These are phyloP conservation scores for Poecilobothrus nobilitatus DNA, from an alignment of 2,888 invertebrate species.

Conservation along the genomic window DNA sequence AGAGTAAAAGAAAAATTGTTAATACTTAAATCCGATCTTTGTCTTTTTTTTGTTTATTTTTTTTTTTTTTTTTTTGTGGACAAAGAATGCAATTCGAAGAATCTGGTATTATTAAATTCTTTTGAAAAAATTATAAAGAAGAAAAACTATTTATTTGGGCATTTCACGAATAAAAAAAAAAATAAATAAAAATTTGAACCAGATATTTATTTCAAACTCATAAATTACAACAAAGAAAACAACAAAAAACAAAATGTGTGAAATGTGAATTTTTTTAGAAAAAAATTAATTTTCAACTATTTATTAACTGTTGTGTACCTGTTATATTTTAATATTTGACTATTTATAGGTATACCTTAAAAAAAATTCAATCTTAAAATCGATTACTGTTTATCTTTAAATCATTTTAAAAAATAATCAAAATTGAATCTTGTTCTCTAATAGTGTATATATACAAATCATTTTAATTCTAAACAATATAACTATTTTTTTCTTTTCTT, in stretches of 20 bases:
- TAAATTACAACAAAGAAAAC: background rate
- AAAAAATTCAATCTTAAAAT: background rate
- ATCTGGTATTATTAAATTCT: background rate
- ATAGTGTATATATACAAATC: too few relatives aligned
- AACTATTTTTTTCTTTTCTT: too few relatives aligned
- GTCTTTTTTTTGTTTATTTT: too few relatives aligned
- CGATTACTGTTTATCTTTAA: background rate
- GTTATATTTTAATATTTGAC: background rate
- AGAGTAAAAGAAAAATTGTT: too few relatives aligned
- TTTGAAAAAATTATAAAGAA: background rate
- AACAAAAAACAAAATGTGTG: background rate
- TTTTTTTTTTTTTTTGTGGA: too few relatives aligned
- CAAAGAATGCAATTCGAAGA: background rate
- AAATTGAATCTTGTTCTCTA: background rate
- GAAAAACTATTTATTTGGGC: background rate
- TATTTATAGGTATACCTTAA: too few relatives aligned
- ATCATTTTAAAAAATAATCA: background rate
- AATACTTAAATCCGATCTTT: too few relatives aligned
- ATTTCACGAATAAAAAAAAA: background rate
- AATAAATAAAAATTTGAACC: too few relatives aligned
- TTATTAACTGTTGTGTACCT: too few relatives aligned
- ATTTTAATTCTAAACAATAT: too few relatives aligned
- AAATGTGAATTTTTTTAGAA: background rate
- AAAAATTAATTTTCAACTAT: background rate
- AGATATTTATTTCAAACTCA: too few relatives aligned